Evolutionary conservation across 2,797 vertebrate species (phyloP).

Genomic region (Mus spretus): DNA sequence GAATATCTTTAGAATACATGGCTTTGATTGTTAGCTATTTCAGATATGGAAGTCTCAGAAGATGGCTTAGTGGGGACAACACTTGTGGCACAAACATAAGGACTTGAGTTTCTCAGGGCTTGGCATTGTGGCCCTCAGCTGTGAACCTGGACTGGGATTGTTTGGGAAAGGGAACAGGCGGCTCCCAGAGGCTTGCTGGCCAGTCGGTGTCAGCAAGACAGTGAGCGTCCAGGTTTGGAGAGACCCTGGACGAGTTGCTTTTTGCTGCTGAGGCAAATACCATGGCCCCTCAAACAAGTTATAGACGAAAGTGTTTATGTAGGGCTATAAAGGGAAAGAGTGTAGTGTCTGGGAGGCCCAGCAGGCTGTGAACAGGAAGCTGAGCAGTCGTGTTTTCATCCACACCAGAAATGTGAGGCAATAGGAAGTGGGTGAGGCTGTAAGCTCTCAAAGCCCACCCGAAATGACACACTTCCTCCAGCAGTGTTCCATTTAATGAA

Average conservation of each 20-base stretch:
- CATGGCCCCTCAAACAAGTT: neutral
- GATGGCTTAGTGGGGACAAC: no score
- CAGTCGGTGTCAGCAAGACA: neutral
- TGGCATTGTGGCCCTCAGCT: neutral
- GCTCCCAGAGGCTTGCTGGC: no score
- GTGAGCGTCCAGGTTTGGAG: fast-evolving
- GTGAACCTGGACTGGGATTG: neutral
- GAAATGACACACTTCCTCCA: neutral
- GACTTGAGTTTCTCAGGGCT: neutral
- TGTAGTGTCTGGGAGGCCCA: no score
- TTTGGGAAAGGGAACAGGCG: neutral
- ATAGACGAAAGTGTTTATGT: neutral
- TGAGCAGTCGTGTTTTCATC: neutral
- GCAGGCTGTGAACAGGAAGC: no score
- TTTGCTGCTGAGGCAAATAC: neutral
- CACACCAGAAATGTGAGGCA: neutral
- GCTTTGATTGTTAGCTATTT: neutral
- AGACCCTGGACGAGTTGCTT: neutral
- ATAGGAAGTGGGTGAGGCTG: neutral
- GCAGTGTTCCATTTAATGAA: neutral
- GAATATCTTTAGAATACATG: conserved; percentile 27
- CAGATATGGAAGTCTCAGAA: neutral
- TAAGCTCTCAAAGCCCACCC: neutral
- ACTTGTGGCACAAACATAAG: neutral
- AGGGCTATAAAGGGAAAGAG: neutral